phyloP scores from a whole-genome alignment of 2,113 vertebrate species.

The Anser cygnoides region DNA sequence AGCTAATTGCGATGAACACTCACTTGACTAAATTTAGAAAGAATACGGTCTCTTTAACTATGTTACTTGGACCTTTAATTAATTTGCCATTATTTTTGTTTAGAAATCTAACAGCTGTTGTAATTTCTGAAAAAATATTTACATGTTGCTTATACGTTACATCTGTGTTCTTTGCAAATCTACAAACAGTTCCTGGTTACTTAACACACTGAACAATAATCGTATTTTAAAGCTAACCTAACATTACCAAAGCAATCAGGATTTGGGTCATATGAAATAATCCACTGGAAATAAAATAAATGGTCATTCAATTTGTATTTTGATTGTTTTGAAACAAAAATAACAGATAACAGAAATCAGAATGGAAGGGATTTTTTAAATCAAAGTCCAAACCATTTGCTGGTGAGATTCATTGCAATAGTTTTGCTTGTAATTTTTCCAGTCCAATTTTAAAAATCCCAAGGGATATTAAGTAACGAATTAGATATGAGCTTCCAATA shows the following conservation, averaged over 20 bases:
- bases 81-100: background rate
- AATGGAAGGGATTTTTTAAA: background rate
- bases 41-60: background rate
- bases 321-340: background rate
- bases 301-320: background rate
- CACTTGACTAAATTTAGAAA: background rate
- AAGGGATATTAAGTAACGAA: constrained; percentile 31
- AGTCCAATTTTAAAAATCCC: constrained; percentile 25
- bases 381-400: background rate
- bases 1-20: background rate
- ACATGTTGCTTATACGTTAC: background rate
- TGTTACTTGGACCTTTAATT: background rate
- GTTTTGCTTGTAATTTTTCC: background rate
- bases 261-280: background rate
- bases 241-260: background rate
- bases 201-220: background rate
- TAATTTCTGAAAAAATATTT: background rate
- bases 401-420: background rate
- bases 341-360: background rate
- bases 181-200: background rate
- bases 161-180: background rate
- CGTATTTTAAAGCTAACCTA: background rate
- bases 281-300: background rate
- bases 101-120: background rate
- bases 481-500: constrained; percentile 41